phyloP scores from a whole-genome alignment of 2,797 vertebrate genomes.

The Mycteria americana region DNA sequence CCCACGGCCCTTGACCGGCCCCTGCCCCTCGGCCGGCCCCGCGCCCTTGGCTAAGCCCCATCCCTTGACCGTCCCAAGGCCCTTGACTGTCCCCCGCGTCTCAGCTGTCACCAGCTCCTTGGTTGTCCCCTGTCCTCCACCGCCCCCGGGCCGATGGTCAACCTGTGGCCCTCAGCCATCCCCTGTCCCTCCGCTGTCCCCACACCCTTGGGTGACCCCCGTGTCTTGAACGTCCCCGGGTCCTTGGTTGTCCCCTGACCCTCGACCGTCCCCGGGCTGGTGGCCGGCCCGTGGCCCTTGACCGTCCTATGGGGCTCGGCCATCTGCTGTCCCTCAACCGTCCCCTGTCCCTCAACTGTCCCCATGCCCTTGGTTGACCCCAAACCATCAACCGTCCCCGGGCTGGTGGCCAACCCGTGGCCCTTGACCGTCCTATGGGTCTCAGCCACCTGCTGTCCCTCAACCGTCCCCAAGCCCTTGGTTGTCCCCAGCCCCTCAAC shows the following conservation, averaged over 20 bases:
- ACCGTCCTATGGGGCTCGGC: not conserved
- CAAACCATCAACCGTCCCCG: not conserved
- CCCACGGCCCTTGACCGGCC: no score
- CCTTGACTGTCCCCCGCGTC: not conserved
- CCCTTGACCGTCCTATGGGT: not conserved
- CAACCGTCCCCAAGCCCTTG: not conserved
- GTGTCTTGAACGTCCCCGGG: not conserved
- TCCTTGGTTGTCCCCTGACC: not conserved
- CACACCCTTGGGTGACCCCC: not conserved
- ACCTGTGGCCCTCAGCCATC: not conserved
- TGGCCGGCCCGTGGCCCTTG: not conserved
- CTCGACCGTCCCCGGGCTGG: not conserved
- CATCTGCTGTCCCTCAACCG: not conserved
- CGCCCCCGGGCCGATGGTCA: not conserved
- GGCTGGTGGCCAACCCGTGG: not conserved
- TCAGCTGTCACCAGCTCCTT: not conserved
- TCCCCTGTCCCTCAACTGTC: not conserved
- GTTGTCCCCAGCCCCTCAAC: no score
- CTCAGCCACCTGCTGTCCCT: not conserved
- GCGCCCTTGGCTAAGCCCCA: no score
- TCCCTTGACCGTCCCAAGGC: no score
- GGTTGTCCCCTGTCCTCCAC: not conserved
- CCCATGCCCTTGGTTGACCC: not conserved
- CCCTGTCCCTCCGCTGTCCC: not conserved
- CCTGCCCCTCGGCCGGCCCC: no score